Conservation (phyloP, 2,888 invertebrate genomes). For the Sepiola atlantica region DNA sequence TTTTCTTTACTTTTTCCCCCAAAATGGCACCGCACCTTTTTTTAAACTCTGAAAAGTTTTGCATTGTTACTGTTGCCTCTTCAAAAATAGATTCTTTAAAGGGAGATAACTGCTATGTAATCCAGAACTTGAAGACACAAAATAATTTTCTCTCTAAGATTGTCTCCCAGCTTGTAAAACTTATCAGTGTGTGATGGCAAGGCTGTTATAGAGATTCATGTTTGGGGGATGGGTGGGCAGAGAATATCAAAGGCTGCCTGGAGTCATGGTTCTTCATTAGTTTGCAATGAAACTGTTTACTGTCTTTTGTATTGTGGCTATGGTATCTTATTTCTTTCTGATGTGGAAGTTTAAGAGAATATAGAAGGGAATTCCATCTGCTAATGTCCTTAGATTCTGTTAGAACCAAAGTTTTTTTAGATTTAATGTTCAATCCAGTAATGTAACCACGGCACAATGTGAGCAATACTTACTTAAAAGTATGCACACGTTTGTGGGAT, state of each 20-base stretch:
- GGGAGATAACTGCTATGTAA: not conserved
- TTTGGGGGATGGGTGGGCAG: not conserved
- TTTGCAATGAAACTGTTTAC: not conserved
- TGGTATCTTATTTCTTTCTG: not conserved
- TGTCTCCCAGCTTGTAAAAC: not conserved
- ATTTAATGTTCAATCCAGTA: not conserved
- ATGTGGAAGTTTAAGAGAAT: not conserved
- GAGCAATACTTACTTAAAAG: not conserved
- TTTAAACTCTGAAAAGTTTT: not conserved
- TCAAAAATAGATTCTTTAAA: not conserved
- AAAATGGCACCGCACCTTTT: not conserved
- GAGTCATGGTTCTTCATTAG: not conserved
- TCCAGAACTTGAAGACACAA: not conserved
- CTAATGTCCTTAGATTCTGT: not conserved
- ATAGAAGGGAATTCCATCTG: not conserved
- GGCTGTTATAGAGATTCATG: not conserved
- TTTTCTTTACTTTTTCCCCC: not conserved
- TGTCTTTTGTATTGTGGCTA: not conserved
- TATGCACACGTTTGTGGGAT: too few species aligned
- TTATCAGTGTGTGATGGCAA: constrained; percentile 22
- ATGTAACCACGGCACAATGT: not conserved
- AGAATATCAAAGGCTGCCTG: not conserved
- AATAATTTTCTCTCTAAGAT: not conserved
- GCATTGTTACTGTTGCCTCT: constrained; percentile 19
- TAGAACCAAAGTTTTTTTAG: not conserved